phyloP scores from a whole-genome alignment of 1,140 invertebrate species.

The Cydia strobilella region DNA sequence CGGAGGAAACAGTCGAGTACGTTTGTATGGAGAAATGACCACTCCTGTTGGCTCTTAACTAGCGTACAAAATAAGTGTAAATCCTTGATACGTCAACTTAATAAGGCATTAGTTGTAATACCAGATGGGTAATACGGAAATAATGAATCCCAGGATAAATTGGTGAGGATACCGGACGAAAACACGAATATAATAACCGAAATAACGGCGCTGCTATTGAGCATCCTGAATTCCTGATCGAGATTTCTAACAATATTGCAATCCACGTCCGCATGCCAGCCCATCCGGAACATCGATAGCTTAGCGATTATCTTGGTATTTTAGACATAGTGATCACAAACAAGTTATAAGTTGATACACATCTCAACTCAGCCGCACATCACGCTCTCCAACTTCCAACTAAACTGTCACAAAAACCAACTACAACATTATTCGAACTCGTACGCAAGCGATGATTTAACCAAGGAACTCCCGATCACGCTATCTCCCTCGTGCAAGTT shows the following conservation, averaged over 20 bases:
- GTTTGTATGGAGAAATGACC: too few species aligned
- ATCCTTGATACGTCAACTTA: too few species aligned
- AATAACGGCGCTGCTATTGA: background rate
- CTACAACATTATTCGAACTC: slow-evolving; percentile 1
- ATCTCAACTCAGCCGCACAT: background rate
- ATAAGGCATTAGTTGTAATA: too few species aligned
- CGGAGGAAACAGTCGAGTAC: too few species aligned
- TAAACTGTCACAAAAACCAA: background rate
- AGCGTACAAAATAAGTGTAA: too few species aligned
- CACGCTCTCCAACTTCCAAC: background rate
- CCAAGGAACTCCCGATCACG: slow-evolving; percentile 7
- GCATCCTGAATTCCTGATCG: background rate
- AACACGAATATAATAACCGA: background rate
- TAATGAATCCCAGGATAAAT: too few species aligned
- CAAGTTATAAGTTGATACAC: too few species aligned
- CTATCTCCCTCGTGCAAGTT: background rate
- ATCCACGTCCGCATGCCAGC: background rate
- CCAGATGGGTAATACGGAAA: too few species aligned
- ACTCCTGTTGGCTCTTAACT: too few species aligned
- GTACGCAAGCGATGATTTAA: slow-evolving; percentile 16
- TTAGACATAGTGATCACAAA: too few species aligned
- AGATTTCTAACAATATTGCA: slow-evolving; percentile 6
- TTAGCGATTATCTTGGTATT: background rate
- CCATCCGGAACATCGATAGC: background rate
- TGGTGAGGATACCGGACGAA: background rate